Evolutionary conservation across 2,797 vertebrate species (phyloP).

Genomic region (Pogonophryne albipinna): DNA sequence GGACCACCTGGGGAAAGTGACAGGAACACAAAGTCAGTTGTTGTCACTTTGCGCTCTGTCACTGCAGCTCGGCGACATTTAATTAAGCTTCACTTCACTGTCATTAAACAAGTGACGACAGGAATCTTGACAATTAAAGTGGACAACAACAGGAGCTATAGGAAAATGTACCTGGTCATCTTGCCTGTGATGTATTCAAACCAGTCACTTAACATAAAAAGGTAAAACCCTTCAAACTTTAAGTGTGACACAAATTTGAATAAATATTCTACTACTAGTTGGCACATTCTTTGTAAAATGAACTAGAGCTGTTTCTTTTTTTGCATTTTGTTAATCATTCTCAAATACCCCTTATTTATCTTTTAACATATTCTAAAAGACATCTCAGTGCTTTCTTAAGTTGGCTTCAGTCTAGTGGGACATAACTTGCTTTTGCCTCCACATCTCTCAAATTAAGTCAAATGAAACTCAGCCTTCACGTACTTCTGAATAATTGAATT

Average conservation of each 20-base stretch:
- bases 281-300: background rate
- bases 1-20: constrained; percentile 88
- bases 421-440: background rate
- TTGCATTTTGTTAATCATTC: background rate
- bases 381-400: background rate
- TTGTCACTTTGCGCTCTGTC: constrained; percentile 22
- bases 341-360: background rate
- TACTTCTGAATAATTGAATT: background rate
- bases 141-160: background rate
- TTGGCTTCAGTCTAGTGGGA: background rate
- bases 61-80: constrained; percentile 21
- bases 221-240: background rate
- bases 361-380: background rate
- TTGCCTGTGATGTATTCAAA: background rate
- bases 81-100: constrained; percentile 38
- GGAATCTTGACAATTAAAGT: constrained; percentile 16
- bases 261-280: background rate
- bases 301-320: constrained; percentile 14
- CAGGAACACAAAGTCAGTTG: constrained; percentile 39
- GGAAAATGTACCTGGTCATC: background rate
- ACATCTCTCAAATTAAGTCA: background rate
- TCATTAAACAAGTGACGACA: background rate
- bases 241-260: background rate
- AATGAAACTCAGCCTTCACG: constrained; percentile 18
- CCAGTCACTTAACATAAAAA: constrained; percentile 5